Evolutionary conservation across 2,113 vertebrate species (phyloP).

Genomic region (Bambusicola thoracicus): DNA sequence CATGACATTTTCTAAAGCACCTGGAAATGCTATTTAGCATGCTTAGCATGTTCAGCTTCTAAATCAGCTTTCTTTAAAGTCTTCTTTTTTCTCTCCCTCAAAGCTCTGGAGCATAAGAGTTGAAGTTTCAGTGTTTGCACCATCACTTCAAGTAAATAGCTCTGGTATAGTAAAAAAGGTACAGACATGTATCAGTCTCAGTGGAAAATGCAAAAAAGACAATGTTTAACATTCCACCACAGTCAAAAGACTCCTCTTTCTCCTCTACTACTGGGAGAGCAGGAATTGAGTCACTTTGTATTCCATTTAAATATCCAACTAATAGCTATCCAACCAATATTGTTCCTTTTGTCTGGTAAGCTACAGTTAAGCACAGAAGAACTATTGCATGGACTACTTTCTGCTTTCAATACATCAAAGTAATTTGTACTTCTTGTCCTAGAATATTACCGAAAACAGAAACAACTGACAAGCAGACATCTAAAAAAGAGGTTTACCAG

Average conservation of each 20-base stretch:
- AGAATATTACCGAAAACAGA: not conserved
- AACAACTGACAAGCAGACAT: slow-evolving; percentile 9
- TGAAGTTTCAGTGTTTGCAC: not conserved
- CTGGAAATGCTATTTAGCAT: not conserved
- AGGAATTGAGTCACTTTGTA: not conserved
- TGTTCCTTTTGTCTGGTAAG: not conserved
- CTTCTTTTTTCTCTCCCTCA: not conserved
- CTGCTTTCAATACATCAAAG: not conserved
- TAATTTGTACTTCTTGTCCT: not conserved
- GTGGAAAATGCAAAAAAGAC: not conserved
- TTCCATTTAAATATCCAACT: not conserved
- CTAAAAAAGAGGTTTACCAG: slow-evolving; percentile 64
- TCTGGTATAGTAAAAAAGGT: not conserved
- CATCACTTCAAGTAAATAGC: not conserved
- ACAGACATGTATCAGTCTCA: not conserved
- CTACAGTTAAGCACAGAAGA: not conserved
- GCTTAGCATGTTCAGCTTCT: not conserved
- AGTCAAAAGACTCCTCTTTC: not conserved
- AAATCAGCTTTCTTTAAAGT: not conserved
- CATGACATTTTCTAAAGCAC: not conserved
- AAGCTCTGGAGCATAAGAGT: not conserved
- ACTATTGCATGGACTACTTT: not conserved
- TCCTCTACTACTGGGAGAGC: not conserved
- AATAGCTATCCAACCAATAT: not conserved
- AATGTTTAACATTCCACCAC: not conserved